These are phyloP conservation scores for Melanostoma scalare DNA, from an alignment of 2,888 invertebrate genomes.

Conservation along the genomic window DNA sequence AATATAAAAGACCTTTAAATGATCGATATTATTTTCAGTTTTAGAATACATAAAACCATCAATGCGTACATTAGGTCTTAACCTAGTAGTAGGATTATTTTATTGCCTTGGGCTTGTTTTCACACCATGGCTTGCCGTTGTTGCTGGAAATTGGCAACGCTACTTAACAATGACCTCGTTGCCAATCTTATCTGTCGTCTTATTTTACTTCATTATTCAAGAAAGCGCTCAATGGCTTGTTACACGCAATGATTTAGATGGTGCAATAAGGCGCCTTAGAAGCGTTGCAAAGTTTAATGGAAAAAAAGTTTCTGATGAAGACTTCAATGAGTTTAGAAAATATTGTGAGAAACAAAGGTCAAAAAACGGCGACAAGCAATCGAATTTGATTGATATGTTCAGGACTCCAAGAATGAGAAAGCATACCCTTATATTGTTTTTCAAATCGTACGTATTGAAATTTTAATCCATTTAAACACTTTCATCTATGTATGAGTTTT, in stretches of 20 bases:
- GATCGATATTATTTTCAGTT: slow-evolving; percentile 79
- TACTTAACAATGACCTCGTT: slow-evolving; percentile 83
- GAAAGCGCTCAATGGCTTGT: slow-evolving; percentile 86
- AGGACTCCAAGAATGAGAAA: slow-evolving; percentile 83
- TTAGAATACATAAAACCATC: slow-evolving; percentile 85
- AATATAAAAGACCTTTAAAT: neutral
- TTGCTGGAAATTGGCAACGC: slow-evolving; percentile 83
- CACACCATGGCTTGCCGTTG: slow-evolving; percentile 83
- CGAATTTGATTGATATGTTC: slow-evolving; percentile 82
- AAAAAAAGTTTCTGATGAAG: slow-evolving; percentile 80
- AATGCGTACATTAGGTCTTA: slow-evolving; percentile 84
- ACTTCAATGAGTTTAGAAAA: slow-evolving; percentile 81
- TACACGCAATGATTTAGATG: slow-evolving; percentile 83
- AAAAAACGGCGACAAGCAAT: slow-evolving; percentile 78
- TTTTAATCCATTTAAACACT: neutral
- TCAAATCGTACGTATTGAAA: slow-evolving; percentile 84
- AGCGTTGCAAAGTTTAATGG: slow-evolving; percentile 84
- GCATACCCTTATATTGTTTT: slow-evolving; percentile 84
- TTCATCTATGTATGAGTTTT: no score
- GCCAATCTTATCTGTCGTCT: slow-evolving; percentile 82
- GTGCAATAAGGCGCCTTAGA: slow-evolving; percentile 83
- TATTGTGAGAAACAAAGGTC: slow-evolving; percentile 80
- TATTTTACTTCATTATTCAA: slow-evolving; percentile 84
- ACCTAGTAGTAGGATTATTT: slow-evolving; percentile 84
- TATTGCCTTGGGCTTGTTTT: slow-evolving; percentile 84